These are phyloP conservation scores for Eueides isabella DNA, from an alignment of 1,140 invertebrate species.

Conservation along the genomic window DNA sequence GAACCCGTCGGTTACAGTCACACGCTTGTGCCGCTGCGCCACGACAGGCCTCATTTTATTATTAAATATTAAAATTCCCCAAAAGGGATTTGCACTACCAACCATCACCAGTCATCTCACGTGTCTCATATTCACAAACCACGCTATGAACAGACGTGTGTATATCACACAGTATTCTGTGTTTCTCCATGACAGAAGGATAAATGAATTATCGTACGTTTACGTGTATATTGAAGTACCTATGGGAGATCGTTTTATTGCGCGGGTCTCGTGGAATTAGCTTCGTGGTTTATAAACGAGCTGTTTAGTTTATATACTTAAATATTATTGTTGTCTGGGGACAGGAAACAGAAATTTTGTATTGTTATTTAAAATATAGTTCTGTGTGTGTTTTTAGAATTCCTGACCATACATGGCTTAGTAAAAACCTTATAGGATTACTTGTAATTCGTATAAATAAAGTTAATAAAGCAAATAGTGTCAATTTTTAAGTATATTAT, in stretches of 20 bases:
- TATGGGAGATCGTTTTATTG: constrained; percentile 20
- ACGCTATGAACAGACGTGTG: background rate
- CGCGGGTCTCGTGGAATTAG: constrained; percentile 9
- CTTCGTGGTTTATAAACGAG: constrained; percentile 17
- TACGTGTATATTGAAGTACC: background rate
- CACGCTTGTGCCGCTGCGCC: too few species aligned
- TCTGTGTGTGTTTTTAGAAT: background rate
- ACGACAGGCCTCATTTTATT: too few species aligned
- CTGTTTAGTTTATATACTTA: constrained; percentile 16
- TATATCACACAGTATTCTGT: background rate
- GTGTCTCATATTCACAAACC: background rate
- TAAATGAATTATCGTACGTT: background rate
- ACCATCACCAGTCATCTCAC: background rate
- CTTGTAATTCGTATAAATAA: too few species aligned
- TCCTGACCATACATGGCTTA: too few species aligned
- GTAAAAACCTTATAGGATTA: too few species aligned
- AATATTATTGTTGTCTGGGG: constrained; percentile 17
- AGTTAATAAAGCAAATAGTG: too few species aligned
- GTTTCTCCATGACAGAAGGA: background rate
- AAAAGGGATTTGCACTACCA: background rate
- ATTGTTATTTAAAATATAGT: background rate
- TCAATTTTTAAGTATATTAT: too few species aligned
- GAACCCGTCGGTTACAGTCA: too few species aligned
- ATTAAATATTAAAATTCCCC: too few species aligned
- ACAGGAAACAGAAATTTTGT: background rate